A percentile compares a stretch with the other conserved stretches of the same genome.
These are phyloP conservation scores for Asteroscopus sphinx DNA, from an alignment of 2,888 invertebrate species.

Conservation along the genomic window DNA sequence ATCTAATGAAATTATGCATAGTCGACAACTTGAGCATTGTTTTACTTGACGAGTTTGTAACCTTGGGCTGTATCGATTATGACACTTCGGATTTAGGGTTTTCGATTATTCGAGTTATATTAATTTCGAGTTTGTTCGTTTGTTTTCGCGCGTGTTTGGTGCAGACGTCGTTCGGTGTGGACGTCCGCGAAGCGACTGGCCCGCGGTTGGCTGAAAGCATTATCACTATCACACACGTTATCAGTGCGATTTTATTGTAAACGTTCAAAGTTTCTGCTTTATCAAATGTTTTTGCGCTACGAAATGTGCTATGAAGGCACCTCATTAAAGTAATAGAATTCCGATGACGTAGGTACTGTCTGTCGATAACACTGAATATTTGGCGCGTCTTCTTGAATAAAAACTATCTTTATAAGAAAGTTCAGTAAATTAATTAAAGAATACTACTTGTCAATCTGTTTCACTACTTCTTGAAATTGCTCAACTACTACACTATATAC, in stretches of 20 bases:
- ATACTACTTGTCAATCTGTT: too few relatives aligned
- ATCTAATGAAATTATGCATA: conserved; percentile 82
- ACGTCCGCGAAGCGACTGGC: conserved; percentile 81
- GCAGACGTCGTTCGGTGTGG: conserved; percentile 76
- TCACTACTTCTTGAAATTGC: too few relatives aligned
- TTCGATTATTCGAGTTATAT: conserved; percentile 63
- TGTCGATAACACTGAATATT: conserved; percentile 5
- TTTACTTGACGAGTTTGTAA: conserved; percentile 53
- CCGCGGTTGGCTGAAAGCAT: conserved; percentile 60
- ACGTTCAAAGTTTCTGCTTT: conserved; percentile 60
- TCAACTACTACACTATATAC: too few relatives aligned
- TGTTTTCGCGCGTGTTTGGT: conserved; percentile 67
- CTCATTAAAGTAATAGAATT: conserved; percentile 47
- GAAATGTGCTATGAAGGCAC: conserved; percentile 21
- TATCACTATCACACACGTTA: conserved; percentile 67
- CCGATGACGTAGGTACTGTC: conserved; percentile 17
- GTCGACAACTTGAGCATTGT: conserved; percentile 68
- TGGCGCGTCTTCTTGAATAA: conserved; percentile 6
- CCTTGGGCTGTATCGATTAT: conserved; percentile 62
- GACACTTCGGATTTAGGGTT: conserved; percentile 47
- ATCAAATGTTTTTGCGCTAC: conserved; percentile 52
- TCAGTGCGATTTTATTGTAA: conserved; percentile 69
- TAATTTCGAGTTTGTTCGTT: conserved; percentile 78
- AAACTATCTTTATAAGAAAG: conserved; percentile 11
- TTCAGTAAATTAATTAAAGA: too few relatives aligned